Conservation (phyloP, 1,140 invertebrate species). For the Ditylenchus dipsaci region DNA sequence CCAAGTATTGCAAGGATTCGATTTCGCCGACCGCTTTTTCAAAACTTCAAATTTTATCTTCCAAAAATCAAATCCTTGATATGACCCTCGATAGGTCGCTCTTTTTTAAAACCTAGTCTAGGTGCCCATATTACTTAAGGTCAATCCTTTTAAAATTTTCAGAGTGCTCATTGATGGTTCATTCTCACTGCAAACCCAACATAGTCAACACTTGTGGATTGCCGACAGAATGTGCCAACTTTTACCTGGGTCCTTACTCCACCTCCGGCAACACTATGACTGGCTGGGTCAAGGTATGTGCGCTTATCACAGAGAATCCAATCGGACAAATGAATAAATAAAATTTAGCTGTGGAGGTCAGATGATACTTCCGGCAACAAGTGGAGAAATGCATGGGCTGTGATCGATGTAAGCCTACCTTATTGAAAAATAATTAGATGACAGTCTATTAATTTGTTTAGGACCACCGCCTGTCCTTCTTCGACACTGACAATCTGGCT, state of each 20-base stretch:
- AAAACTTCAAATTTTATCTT: too few species aligned
- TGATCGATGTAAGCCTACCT: slow-evolving; percentile 15
- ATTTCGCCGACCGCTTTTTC: too few species aligned
- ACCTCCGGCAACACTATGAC: slow-evolving; percentile 15
- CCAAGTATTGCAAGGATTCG: too few species aligned
- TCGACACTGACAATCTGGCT: slow-evolving; percentile 24
- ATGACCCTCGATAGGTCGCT: too few species aligned
- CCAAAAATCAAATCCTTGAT: too few species aligned
- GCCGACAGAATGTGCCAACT: slow-evolving; percentile 29
- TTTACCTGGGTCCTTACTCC: slow-evolving; percentile 23
- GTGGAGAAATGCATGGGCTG: slow-evolving; percentile 31
- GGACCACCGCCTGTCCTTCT: slow-evolving; percentile 14
- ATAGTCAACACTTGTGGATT: slow-evolving; percentile 34
- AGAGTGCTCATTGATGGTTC: slow-evolving; percentile 32
- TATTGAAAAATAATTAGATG: too few species aligned
- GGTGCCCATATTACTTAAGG: too few species aligned
- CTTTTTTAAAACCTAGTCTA: too few species aligned
- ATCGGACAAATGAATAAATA: not conserved
- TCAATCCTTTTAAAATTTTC: not conserved
- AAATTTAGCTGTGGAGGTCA: slow-evolving; percentile 3
- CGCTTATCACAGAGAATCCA: not conserved
- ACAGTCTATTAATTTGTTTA: too few species aligned
- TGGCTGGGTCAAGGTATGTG: slow-evolving; percentile 28
- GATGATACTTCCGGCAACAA: slow-evolving; percentile 20
- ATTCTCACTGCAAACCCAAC: slow-evolving; percentile 21